Evolutionary conservation across 1,140 invertebrate species (phyloP).

Genomic region (Hypothenemus hampei): DNA sequence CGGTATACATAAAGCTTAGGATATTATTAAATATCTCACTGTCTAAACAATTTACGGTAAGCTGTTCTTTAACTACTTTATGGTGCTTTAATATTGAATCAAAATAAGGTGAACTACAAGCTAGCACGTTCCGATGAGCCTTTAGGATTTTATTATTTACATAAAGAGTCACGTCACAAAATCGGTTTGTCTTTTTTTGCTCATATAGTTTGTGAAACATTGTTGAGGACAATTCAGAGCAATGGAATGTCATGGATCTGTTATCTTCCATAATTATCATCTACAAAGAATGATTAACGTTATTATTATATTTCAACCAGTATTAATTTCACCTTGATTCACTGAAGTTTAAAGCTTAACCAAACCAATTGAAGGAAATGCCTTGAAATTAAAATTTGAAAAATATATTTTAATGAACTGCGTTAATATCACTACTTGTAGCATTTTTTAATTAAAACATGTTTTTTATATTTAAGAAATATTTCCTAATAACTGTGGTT

Average conservation of each 20-base stretch:
- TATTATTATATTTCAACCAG: too few species aligned
- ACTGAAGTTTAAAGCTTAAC: too few species aligned
- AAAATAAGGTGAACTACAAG: constrained; percentile 64
- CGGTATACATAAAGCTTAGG: constrained; percentile 65
- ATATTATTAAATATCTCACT: constrained; percentile 57
- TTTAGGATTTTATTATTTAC: constrained; percentile 56
- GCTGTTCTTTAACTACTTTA: constrained; percentile 53
- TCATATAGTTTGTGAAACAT: constrained; percentile 49
- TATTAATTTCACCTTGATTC: too few species aligned
- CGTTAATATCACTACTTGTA: too few species aligned
- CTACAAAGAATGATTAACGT: constrained; percentile 23
- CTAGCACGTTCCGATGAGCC: constrained; percentile 61
- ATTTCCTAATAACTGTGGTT: too few species aligned
- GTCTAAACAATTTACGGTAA: constrained; percentile 56
- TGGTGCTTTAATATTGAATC: constrained; percentile 56
- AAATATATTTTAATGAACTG: too few species aligned
- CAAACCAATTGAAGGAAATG: too few species aligned
- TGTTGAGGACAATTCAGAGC: constrained; percentile 36
- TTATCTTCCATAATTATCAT: constrained; percentile 39
- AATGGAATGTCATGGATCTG: constrained; percentile 41
- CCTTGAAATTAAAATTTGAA: too few species aligned
- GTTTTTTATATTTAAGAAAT: too few species aligned
- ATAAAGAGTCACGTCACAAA: constrained; percentile 60
- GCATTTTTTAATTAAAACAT: too few species aligned
- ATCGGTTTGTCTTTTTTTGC: constrained; percentile 51